Evolutionary conservation across 2,113 vertebrate genomes (phyloP), one percentile per base, ranked within the genome.

Genomic region (Bubalus kerabau): DNA sequence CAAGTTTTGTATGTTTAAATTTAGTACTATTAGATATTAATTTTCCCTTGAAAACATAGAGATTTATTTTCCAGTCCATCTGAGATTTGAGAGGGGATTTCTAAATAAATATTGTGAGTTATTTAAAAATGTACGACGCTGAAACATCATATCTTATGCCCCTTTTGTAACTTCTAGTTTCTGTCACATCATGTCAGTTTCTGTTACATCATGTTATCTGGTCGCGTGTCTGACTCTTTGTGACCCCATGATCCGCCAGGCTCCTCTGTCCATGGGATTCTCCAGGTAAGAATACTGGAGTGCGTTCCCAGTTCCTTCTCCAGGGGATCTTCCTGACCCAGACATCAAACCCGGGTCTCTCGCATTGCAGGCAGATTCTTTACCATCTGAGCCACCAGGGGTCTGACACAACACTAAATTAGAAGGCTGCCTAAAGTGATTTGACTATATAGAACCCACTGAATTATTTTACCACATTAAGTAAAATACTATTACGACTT

Each of bases 401-500:
- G 32, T 23, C 67, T 76, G 23, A 76, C 1, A 43, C 12, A 26
- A 43, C 40, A 43, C 40, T 56, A 60, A 88, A 60, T 56, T 59
- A 43, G 67, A 46, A 64, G 4, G 14, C 26, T 71, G 6, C 48
- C 40, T 81, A 85, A 56, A 71, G 36, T 88, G 17, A 90, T 87
- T 95, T 81, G 30, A 93, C 90, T 50, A 89, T 88, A 40, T 94
- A 17, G 6, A 14, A 85, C 36, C 28, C 26, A 40, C 17, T 81
- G 36, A 96, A 76, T 96, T 64, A 87, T 81, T 96, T 96, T 85
- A 74, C 26, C 56, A 96, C 48, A 62, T 54, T 43, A 52, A 80
- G 3, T 82, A 26, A 71, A 94, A 40, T 43, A 36, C 7, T 32
- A 82, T 86, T 92, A 48, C 52, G 76, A 82, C 17, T 92, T 82